Evolutionary conservation across 2,113 vertebrate species (phyloP), one percentile per base, ranked within the genome.

Genomic region (Glaucomys volans): DNA sequence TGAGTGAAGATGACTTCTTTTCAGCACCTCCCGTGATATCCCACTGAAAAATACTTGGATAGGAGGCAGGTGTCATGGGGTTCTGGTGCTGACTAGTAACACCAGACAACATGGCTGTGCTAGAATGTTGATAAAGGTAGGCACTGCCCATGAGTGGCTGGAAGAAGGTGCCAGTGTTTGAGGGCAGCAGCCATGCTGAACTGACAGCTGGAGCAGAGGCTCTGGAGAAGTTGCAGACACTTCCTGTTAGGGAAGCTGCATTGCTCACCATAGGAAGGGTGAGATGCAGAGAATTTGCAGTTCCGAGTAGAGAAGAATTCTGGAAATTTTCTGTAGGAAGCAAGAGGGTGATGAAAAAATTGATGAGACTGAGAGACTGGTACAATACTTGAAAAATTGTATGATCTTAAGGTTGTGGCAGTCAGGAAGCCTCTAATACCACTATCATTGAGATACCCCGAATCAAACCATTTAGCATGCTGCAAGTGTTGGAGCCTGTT

Each of bases 321-420:
- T 91, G 92, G 42, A 59, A 81, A 62, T 93, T 90, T 40, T 95
- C 96, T 97, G 86, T 54, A 83, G 16, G 75, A 77, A 93, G 79
- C 20, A 89, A 93, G 67, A 95, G 18, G 5, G 3, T 57, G 16
- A 35, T 44, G 57, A 57, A 93, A 71, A 42, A 52, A 22, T 64
- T 30, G 26, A 2, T 72, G 22, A 92, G 59, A 22, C 0, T 24
- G 69, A 67, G 18, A 32, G 52, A 40, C 22, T 72, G 5, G 64
- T 37, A 47, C 17, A 37, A 1, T 69, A 17, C 52, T 62, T 75
- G 44, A 71, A 37, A 22, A 89, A 14, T 1, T 52, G 12, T 50
- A 14, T 82, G 44, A 77, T 82, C 35, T 52, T 82, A 89, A 86
- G 6, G 12, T 44, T 80, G 7, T 52, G 62, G 6, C 37, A 30